Percentiles rank a stretch among this genome's conserved stretches.
Evolutionary conservation across 1,140 invertebrate species (phyloP).

Genomic region (Pristionchus pacificus): DNA sequence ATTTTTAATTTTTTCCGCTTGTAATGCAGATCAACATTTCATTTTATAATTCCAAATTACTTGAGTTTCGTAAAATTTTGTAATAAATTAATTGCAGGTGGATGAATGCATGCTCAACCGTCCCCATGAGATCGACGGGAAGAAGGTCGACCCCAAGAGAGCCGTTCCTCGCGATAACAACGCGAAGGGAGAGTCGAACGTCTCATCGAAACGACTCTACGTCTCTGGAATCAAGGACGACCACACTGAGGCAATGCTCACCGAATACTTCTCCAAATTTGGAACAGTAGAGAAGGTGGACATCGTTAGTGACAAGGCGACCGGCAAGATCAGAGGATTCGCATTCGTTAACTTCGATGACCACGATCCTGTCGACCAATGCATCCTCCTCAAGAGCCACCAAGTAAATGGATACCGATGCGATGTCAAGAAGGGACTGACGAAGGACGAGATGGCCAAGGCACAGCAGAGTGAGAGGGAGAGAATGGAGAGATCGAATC

Average conservation of each 20-base stretch:
- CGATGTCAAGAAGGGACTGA: slow-evolving; percentile 63
- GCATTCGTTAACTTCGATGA: slow-evolving; percentile 93
- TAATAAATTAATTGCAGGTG: too few species aligned
- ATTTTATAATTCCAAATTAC: not conserved
- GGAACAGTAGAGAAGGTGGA: slow-evolving; percentile 59
- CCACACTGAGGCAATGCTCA: slow-evolving; percentile 56
- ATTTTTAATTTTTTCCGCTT: not conserved
- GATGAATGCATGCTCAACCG: slow-evolving; percentile 86
- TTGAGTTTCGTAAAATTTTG: too few species aligned
- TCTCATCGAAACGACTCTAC: slow-evolving; percentile 90
- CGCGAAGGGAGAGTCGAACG: slow-evolving; percentile 78
- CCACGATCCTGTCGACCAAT: slow-evolving; percentile 91
- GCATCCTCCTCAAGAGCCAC: slow-evolving; percentile 64
- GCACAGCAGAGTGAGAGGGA: slow-evolving; percentile 35
- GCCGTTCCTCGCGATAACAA: slow-evolving; percentile 81
- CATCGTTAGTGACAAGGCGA: slow-evolving; percentile 80
- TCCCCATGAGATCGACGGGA: slow-evolving; percentile 73
- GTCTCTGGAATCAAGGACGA: slow-evolving; percentile 75
- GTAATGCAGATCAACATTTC: not conserved
- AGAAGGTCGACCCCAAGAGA: slow-evolving; percentile 91
- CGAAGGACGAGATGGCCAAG: slow-evolving; percentile 60
- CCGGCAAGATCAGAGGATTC: slow-evolving; percentile 84
- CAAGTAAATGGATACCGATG: slow-evolving; percentile 60
- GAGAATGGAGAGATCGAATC: slow-evolving; percentile 37
- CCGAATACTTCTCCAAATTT: slow-evolving; percentile 80